phyloP scores from a whole-genome alignment of 2,113 vertebrate genomes.

The Corythornis cristatus region DNA sequence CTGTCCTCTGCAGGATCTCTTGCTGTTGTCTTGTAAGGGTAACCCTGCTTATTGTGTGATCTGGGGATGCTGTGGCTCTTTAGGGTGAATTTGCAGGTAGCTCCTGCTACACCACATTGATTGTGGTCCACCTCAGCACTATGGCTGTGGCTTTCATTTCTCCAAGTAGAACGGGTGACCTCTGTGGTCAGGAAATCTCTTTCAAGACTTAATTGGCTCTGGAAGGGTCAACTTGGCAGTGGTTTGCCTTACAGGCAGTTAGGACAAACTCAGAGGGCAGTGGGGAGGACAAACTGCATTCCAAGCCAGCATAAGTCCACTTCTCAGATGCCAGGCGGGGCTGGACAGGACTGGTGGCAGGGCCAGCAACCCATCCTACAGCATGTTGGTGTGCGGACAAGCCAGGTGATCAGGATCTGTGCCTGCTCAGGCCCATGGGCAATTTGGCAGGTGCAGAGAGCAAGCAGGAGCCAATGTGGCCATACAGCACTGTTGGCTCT shows the following conservation, averaged over 20 bases:
- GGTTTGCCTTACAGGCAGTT: neutral
- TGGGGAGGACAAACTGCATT: neutral
- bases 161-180: neutral
- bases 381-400: accelerated
- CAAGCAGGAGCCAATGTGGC: neutral
- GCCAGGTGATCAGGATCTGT: neutral
- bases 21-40: neutral
- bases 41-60: neutral
- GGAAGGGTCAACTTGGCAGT: neutral
- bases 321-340: neutral
- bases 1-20: neutral
- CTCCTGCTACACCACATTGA: neutral
- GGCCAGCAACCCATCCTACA: neutral
- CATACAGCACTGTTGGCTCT: neutral
- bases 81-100: neutral
- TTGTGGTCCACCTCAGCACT: neutral
- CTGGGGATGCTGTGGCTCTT: neutral
- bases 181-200: neutral
- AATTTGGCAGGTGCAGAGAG: neutral
- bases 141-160: neutral
- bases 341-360: neutral
- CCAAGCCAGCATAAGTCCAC: neutral
- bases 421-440: neutral
- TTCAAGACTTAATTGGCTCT: constrained; percentile 5
- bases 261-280: accelerated